Evolutionary conservation across 37 sponge, comb jelly and placozoan species (phyloP), one percentile per base, ranked within the genome.

Genomic region (Aphrocallistes beatrix): DNA sequence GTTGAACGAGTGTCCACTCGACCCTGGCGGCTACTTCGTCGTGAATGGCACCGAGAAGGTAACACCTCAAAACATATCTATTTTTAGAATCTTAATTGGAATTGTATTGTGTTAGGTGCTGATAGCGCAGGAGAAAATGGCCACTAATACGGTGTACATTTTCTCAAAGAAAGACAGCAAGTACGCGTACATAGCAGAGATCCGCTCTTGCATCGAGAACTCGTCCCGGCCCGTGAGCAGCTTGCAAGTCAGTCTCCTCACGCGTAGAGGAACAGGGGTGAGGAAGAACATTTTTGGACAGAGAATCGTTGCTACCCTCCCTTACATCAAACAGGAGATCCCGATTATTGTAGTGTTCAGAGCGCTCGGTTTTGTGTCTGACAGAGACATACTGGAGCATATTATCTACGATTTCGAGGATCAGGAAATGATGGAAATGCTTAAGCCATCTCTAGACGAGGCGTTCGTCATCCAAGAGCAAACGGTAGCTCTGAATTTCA

Each of bases 391-490:
- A 30, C 89, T 99, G 69, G 99, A 99, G 87, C 99, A 99, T 85
- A 99, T 99, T 84, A 99, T 99, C 83, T 99, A 99, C 50, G 99
- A 99, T 90, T 99, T 99, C 60, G 90, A 90, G 28, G 99, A 99
- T 84, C 94, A 93, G 86, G 99, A 99, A 83, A 92, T 99, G 95
- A 99, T 99, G 99, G 99, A 99, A 87, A 94, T 93, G 89, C 83
- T 99, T 85, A 99, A 99, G 85, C 96, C 99, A 0, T 99, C 99
- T 0, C 90, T 99, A 47, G 99, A 99, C 82, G 99, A 99, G 85
- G 99, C 99, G n/a, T 99, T 99, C 87, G 99, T 99, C 8, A 92
- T 99, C 23, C 99, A 99, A 83, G 99, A 99, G 86, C 96, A 99
- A 86, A 91, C 90, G 36, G 97, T 99, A 37, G 99, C 99, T 17